These are phyloP conservation scores for Triops cancriformis DNA, from an alignment of 1,140 invertebrate species.

Conservation along the genomic window DNA sequence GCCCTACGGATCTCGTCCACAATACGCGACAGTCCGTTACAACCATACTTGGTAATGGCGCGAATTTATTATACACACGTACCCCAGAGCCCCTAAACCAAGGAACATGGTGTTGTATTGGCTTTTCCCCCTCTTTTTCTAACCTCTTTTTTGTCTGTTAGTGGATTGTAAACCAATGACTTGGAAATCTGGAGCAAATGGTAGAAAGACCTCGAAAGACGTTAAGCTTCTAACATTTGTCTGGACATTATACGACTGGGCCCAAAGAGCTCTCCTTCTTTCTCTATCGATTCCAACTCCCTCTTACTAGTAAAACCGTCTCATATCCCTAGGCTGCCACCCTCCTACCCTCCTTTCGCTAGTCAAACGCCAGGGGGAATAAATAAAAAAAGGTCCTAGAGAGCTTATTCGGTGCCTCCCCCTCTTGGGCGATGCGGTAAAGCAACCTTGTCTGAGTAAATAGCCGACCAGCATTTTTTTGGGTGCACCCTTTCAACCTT, in stretches of 20 bases:
- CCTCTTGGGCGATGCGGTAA: neutral
- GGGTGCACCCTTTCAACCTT: no score
- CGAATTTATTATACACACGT: no score
- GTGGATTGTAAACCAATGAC: neutral
- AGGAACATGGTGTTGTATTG: no score
- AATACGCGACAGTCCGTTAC: no score
- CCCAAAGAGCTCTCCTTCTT: neutral
- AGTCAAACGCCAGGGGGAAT: neutral
- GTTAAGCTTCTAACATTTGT: constrained; percentile 5
- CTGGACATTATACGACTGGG: constrained; percentile 7
- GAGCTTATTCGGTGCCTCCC: neutral
- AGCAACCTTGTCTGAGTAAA: constrained; percentile 10
- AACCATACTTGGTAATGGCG: no score
- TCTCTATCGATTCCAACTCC: neutral
- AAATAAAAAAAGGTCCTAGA: neutral
- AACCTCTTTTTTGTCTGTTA: no score
- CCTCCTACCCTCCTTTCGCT: neutral
- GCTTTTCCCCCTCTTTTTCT: no score
- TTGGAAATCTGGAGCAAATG: constrained; percentile 5
- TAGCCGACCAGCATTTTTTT: neutral
- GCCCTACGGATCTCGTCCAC: no score
- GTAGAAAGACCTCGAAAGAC: neutral
- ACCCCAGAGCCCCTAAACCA: no score
- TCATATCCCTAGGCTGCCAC: no score
- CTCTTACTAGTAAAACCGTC: neutral